Evolutionary conservation across 2,113 vertebrate genomes (phyloP).

Genomic region (Serilophus lunatus): DNA sequence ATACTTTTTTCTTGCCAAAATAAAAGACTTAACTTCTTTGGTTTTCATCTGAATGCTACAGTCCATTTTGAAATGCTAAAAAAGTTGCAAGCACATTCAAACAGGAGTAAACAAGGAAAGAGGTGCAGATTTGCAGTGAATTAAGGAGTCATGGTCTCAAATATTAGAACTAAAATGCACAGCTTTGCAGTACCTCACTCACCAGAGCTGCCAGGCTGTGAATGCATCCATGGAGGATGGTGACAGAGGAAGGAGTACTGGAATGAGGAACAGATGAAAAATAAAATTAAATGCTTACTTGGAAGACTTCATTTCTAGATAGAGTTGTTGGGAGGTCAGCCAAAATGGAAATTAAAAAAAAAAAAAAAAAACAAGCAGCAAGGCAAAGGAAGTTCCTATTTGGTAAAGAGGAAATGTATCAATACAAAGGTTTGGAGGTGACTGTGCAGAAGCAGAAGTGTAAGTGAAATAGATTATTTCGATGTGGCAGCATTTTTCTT

Average conservation of each 20-base stretch:
- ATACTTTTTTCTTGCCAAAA: not conserved
- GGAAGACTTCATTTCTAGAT: not conserved
- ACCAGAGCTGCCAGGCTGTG: not conserved
- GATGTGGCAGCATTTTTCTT: conserved; percentile 1
- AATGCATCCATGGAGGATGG: not conserved
- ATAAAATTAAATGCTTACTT: not conserved
- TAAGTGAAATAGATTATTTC: conserved; percentile 46
- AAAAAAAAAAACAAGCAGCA: conserved; percentile 23
- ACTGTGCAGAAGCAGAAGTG: conserved; percentile 25
- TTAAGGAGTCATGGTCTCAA: not conserved
- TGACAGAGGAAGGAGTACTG: not conserved
- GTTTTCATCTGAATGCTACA: not conserved
- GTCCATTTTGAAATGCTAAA: not conserved
- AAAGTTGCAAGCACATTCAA: not conserved
- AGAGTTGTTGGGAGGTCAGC: conserved; percentile 27
- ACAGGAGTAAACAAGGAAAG: not conserved
- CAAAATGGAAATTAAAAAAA: conserved; percentile 36
- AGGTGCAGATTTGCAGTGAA: not conserved
- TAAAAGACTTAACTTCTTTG: not conserved
- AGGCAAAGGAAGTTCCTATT: not conserved
- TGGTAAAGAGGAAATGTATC: conserved; percentile 14
- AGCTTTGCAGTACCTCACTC: not conserved
- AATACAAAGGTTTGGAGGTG: conserved; percentile 42
- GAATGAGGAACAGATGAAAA: conserved; percentile 24
- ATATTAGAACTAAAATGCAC: not conserved